These are phyloP conservation scores for Drosophila tani DNA, from an alignment of 1,140 invertebrate species.

Conservation along the genomic window DNA sequence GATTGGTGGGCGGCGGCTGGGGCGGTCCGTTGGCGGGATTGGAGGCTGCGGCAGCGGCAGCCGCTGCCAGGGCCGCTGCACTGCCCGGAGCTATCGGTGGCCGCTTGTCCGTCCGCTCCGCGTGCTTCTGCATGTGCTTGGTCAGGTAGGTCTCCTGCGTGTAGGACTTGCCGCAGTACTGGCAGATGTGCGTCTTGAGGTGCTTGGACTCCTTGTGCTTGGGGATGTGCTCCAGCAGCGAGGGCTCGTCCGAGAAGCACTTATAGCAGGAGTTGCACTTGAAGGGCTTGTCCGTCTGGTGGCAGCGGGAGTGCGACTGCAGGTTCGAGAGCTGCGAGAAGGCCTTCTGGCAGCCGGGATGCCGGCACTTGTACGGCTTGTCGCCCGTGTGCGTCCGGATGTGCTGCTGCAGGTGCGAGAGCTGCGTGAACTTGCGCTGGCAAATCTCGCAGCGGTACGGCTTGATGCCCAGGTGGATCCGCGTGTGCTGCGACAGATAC, in stretches of 20 bases:
- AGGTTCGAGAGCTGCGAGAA: conserved; percentile 99
- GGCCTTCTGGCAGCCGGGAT: conserved; percentile 98
- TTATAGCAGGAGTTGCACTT: conserved; percentile 99
- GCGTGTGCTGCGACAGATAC: conserved; percentile 99
- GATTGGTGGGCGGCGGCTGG: conserved; percentile 43
- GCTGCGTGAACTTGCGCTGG: conserved; percentile 99
- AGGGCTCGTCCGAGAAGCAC: conserved; percentile 98
- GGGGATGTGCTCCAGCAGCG: conserved; percentile 98
- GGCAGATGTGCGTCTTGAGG: conserved; percentile 99
- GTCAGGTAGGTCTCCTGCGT: conserved; percentile 99
- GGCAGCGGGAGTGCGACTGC: conserved; percentile 98
- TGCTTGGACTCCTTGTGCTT: conserved; percentile 99
- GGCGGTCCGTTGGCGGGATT: conserved; percentile 32
- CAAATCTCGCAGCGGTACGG: conserved; percentile 99
- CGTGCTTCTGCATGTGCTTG: conserved; percentile 99
- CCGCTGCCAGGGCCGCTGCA: conserved; percentile 72
- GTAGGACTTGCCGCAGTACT: conserved; percentile 99
- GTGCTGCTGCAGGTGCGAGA: conserved; percentile 99
- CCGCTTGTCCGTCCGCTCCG: conserved; percentile 95
- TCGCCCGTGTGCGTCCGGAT: conserved; percentile 99
- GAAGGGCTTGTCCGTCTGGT: conserved; percentile 96
- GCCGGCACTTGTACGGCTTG: conserved; percentile 99
- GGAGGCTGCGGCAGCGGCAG: conserved; percentile 82
- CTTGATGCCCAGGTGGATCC: conserved; percentile 99
- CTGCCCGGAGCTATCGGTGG: conserved; percentile 88